Evolutionary conservation across 2,797 vertebrate species (phyloP), one percentile per base, ranked within the genome.

Genomic region (Anguilla marmorata): DNA sequence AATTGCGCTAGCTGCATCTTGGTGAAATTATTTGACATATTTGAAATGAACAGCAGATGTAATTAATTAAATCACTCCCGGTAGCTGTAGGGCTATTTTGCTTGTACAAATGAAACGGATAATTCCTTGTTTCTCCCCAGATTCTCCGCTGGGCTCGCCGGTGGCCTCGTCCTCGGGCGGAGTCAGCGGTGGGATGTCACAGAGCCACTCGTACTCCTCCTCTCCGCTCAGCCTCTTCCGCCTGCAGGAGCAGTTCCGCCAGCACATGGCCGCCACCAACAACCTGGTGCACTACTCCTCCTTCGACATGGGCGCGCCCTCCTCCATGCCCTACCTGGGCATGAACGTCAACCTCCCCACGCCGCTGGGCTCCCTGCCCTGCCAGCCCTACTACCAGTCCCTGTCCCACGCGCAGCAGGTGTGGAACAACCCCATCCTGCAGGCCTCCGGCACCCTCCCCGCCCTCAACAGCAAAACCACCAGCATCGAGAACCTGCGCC

Each of bases 391-490:
- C 91, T 99, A 99, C 95, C 98, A 99, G 95, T 98, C 97, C 0
- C 95, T 99, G 92, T 98, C 98, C 37, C 98, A 99, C 0, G 98
- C 98, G 27, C 98, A 98, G 96, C 97, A 99, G 89, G 97, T 99
- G 85, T 99, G 98, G 98, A 98, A 97, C 92, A 97, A 96, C 86
- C 98, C 98, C 0, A 95, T 99, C 91, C 94, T 99, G 92, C 98
- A 98, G 86, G 92, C 97, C 0, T 97, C 97, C 0, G 54, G 95
- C 92, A 2, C 93, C 90, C 93, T 94, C 69, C 95, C 96, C 0
- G 97, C 96, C 93, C 97, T 99, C 94, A 99, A 99, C 97, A 99
- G 99, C 97, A 99, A 99, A 96, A 99, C 98, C 0, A 99, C 98
- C 0, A 99, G 99, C 94, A 99, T 99, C 0, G 99, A 99, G 94